Conservation (phyloP, 2,113 vertebrate genomes). For the Menura novaehollandiae region DNA sequence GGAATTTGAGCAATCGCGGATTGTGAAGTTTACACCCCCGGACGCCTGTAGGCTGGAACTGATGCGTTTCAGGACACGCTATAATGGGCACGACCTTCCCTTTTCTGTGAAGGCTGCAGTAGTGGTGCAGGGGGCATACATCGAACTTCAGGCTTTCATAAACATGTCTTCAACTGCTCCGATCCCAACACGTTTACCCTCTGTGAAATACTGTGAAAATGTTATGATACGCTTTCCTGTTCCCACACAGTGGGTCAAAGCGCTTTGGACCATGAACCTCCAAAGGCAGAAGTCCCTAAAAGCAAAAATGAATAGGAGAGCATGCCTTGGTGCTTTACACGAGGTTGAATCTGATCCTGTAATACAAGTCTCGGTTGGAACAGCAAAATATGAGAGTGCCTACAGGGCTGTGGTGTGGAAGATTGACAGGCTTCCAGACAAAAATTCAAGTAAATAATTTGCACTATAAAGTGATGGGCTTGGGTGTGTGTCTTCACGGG, state of each 20-base stretch:
- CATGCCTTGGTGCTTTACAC: constrained; percentile 82
- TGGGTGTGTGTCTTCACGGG: not conserved
- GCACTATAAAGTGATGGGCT: not conserved
- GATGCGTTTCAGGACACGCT: constrained; percentile 84
- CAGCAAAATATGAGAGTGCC: constrained; percentile 93
- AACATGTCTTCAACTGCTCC: constrained; percentile 77
- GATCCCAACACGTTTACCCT: constrained; percentile 6
- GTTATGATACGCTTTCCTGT: constrained; percentile 87
- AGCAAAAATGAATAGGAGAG: constrained; percentile 91
- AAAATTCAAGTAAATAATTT: constrained; percentile 85
- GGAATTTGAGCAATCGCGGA: constrained; percentile 80
- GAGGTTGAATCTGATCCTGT: constrained; percentile 82
- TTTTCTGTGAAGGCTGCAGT: constrained; percentile 87
- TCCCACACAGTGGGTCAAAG: constrained; percentile 89
- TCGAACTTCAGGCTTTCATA: constrained; percentile 93
- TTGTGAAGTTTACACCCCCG: constrained; percentile 84
- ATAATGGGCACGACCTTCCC: constrained; percentile 77
- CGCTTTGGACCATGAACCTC: constrained; percentile 87
- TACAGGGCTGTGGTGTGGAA: constrained; percentile 93
- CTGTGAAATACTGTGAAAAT: constrained; percentile 82
- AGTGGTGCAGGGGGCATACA: constrained; percentile 89
- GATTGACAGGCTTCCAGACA: constrained; percentile 93
- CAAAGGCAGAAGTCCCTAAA: constrained; percentile 92
- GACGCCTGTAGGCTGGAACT: constrained; percentile 90
- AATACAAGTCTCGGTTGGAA: constrained; percentile 90